Evolutionary conservation across 2,888 invertebrate species (phyloP).

Genomic region (Lithophane socia): DNA sequence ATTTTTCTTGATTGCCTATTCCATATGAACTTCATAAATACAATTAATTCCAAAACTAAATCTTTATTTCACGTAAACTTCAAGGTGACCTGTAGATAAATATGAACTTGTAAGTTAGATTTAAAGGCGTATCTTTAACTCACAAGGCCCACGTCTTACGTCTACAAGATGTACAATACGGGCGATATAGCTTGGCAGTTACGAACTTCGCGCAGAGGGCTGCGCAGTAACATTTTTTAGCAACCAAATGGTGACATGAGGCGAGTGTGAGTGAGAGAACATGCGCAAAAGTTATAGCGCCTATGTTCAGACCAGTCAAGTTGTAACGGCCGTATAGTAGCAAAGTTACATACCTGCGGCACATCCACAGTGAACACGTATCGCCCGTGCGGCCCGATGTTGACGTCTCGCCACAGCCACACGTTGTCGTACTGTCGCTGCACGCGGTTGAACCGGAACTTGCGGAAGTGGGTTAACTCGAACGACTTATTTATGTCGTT

Average conservation of each 20-base stretch:
- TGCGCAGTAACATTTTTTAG: no score
- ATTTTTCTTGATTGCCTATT: neutral
- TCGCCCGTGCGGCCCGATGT: constrained; percentile 97
- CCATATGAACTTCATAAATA: neutral
- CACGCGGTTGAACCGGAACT: constrained; percentile 96
- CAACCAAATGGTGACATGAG: no score
- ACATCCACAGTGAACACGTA: constrained; percentile 96
- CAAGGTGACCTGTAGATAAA: neutral
- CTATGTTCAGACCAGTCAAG: no score
- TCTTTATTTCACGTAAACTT: neutral
- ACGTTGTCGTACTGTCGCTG: constrained; percentile 98
- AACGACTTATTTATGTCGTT: constrained; percentile 90
- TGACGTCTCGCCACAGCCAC: constrained; percentile 98
- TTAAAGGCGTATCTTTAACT: no score
- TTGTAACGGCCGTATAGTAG: no score
- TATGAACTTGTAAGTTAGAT: neutral
- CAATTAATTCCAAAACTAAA: neutral
- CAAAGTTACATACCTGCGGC: constrained; percentile 88
- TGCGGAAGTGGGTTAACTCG: constrained; percentile 93
- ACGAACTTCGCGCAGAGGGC: no score
- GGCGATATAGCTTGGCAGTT: no score
- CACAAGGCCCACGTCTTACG: neutral
- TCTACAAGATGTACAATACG: neutral
- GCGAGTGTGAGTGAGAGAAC: no score
- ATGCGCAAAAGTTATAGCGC: no score